Percentiles rank a stretch among this genome's conserved stretches.
These are phyloP conservation scores for Philopotamus ludificatus DNA, from an alignment of 1,140 invertebrate species.

Conservation along the genomic window DNA sequence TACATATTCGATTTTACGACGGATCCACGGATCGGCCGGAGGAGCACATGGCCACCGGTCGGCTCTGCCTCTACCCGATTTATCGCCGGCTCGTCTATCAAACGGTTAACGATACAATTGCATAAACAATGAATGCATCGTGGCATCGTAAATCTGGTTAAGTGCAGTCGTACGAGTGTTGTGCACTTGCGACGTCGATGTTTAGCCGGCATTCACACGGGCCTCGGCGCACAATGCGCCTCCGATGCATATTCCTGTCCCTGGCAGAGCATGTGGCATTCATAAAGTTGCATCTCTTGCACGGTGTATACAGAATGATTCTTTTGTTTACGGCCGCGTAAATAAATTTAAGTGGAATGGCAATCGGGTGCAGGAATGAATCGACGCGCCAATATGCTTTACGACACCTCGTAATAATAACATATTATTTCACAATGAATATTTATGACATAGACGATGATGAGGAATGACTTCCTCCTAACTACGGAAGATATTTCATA, in stretches of 20 bases:
- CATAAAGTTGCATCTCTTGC: background rate
- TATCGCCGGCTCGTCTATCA: background rate
- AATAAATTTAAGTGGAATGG: no score
- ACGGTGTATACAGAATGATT: no score
- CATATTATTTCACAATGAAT: no score
- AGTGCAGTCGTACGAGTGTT: conserved; percentile 12
- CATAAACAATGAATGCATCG: conserved; percentile 21
- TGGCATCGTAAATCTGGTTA: conserved; percentile 10
- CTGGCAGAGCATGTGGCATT: background rate
- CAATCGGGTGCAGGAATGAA: no score
- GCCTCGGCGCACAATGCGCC: background rate
- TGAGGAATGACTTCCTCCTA: no score
- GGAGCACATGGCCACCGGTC: background rate
- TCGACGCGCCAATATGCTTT: no score
- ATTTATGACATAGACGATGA: no score
- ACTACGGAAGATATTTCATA: no score
- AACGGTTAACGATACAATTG: conserved; percentile 3
- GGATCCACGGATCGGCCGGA: background rate
- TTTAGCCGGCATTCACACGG: background rate
- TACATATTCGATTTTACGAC: background rate
- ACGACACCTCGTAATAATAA: no score
- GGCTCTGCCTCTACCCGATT: background rate
- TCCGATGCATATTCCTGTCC: no score
- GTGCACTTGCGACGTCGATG: conserved; percentile 2
- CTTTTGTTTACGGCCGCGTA: no score